Evolutionary conservation across 2,113 vertebrate species (phyloP), one percentile per base, ranked within the genome.

Genomic region (Erythrocercus mccallii): DNA sequence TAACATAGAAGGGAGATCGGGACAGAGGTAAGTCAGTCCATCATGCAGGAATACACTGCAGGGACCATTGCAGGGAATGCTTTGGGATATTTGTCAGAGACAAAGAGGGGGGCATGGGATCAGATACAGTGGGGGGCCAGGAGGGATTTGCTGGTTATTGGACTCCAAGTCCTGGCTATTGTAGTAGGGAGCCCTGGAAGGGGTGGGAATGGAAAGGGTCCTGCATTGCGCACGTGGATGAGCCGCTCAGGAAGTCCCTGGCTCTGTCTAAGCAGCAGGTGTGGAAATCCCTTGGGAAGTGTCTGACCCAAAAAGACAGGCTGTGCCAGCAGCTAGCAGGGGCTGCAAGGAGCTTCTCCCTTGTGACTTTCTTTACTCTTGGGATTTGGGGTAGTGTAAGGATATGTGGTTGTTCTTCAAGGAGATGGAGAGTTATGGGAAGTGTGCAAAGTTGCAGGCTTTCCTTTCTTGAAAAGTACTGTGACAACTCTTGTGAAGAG

Each of bases 1-100:
- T 88, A 50, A 81, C 72, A 47, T 81, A 95, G 90, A 91, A 92
- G 21, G 7, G 44, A 90, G 65, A 90, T 53, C 60, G 0, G 16
- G 20, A 42, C 76, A 93, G 53, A 96, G 95, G 96, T 97, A 96
- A 97, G 96, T 96, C 44, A 15, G 20, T 44, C 31, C 7, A 0
- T 28, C 3, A 0, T 37, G 85, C 31, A 92, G 60, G 50, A 87
- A 87, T 51, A 44, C 3, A 14, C 33, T 64, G 64, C 61, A 48
- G 42, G n/a, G 50, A 82, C 4, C 3, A 1, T 6, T 42, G 57
- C 66, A 45, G 81, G 53, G 88, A 72, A 82, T 33, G 53, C 20
- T 81, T 48, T 83, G 76, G 90, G 51, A 33, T 81, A 38, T 8
- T 6, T 31, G 54, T 82, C 33, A 54, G 53, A 87, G 47, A 72